phyloP scores from a whole-genome alignment of 2,888 invertebrate genomes.

The Altica lythri region DNA sequence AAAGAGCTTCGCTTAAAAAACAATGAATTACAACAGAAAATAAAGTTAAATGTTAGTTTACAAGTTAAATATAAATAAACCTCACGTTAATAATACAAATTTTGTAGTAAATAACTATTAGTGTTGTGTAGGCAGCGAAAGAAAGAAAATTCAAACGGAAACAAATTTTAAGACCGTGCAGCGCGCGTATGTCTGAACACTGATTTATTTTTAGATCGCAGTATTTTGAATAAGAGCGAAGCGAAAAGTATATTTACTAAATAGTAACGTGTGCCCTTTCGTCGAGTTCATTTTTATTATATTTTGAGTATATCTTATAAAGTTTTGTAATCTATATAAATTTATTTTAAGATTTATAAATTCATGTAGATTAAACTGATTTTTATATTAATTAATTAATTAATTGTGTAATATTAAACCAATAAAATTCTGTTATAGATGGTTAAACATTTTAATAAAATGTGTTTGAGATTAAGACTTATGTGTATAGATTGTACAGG shows the following conservation, averaged over 20 bases:
- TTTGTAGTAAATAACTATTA: background rate
- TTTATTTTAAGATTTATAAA: too few relatives aligned
- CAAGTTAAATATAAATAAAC: too few relatives aligned
- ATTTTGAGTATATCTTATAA: too few relatives aligned
- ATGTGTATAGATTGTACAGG: constrained; percentile 64
- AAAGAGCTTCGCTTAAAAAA: too few relatives aligned
- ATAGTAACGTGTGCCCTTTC: background rate
- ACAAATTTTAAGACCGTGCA: constrained; percentile 44
- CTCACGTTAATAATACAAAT: background rate
- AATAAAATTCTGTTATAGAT: constrained; percentile 41
- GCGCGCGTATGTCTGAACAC: constrained; percentile 52
- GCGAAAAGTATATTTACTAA: background rate
- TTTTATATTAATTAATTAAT: background rate
- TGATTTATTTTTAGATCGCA: constrained; percentile 55
- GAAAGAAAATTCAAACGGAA: constrained; percentile 45
- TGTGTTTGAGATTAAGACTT: constrained; percentile 60
- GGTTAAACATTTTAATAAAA: constrained; percentile 49
- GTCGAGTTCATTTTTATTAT: background rate
- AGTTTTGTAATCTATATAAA: too few relatives aligned
- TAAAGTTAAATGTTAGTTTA: too few relatives aligned
- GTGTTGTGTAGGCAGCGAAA: constrained; percentile 44
- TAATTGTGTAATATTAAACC: background rate
- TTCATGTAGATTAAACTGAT: too few relatives aligned
- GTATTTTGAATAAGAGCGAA: constrained; percentile 12
- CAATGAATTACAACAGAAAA: too few relatives aligned